These are phyloP conservation scores for Hydrozoanthus tunicans DNA, from an alignment of 64 coral and sea anemone genomes.

Conservation along the genomic window DNA sequence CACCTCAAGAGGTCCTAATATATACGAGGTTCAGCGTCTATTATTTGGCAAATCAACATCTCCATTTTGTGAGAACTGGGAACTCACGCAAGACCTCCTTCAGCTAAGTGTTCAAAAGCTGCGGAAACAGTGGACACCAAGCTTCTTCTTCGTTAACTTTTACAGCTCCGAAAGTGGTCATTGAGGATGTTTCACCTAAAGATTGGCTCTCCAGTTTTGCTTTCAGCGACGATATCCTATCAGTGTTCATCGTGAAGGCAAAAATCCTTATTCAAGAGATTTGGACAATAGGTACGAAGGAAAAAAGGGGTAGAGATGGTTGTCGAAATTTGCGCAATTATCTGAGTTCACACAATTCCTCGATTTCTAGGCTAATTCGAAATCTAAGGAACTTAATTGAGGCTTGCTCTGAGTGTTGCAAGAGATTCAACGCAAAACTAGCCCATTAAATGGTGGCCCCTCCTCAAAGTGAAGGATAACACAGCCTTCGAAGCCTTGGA, in stretches of 20 bases:
- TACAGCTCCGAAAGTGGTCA: slow-evolving; percentile 39
- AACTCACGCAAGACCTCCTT: slow-evolving; percentile 44
- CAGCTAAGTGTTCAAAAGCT: slow-evolving; percentile 30
- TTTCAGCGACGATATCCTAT: not conserved
- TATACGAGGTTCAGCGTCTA: too few species aligned
- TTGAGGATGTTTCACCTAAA: slow-evolving; percentile 32
- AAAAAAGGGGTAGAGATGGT: slow-evolving; percentile 40
- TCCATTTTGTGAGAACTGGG: too few species aligned
- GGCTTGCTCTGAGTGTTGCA: slow-evolving; percentile 39
- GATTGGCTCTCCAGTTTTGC: slow-evolving; percentile 34
- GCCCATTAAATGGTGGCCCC: slow-evolving; percentile 49
- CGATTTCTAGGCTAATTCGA: slow-evolving; percentile 20
- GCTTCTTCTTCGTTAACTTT: slow-evolving; percentile 31
- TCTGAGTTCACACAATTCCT: slow-evolving; percentile 62
- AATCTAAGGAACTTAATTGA: slow-evolving; percentile 18
- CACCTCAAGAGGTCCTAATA: too few species aligned
- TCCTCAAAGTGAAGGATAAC: not conserved
- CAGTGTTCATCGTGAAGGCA: slow-evolving; percentile 3
- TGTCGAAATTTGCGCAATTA: slow-evolving; percentile 32
- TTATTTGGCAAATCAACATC: too few species aligned
- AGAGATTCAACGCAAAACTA: slow-evolving; percentile 29
- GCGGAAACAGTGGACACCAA: slow-evolving; percentile 47
- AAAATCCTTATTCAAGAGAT: slow-evolving; percentile 30
- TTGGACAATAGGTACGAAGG: not conserved
- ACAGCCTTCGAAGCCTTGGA: not conserved